Evolutionary conservation across 2,113 vertebrate species (phyloP), one percentile per base, ranked within the genome.

Genomic region (Otocyon megalotis): DNA sequence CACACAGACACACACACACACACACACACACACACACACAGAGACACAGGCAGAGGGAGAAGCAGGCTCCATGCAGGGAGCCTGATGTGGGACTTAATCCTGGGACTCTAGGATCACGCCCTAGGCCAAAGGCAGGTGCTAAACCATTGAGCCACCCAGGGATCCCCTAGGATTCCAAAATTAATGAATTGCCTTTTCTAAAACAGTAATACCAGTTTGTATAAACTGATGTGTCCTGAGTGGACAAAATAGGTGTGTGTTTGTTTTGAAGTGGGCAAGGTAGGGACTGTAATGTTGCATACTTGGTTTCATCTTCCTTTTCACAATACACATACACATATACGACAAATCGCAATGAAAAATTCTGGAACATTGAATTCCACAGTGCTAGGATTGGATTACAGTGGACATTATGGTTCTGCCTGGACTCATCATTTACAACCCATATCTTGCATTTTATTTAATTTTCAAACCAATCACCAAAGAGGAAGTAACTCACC

Each of bases 151-250:
- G 43, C 43, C 43, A 43, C 43, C 43, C 43, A 43, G 43, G 43
- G 43, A 43, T 43, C 43, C 43, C 43, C 65, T 53, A 80, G 67
- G 24, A 22, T 37, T 79, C 50, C 67, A 69, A 54, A 81, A 30
- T 76, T 80, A 93, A 81, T 93, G 50, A 97, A 65, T 53, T 22
- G 26, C 22, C 53, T 95, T 97, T 93, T 92, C 56, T 48, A 74
- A 93, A 94, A 76, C 0, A 84, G n/a, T 74, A 88, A 13, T 54
- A 54, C 6, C 24, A 74, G 37, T 89, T 94, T 76, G n/a, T 74
- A 50, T 32, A 80, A 92, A 76, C 12, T 53, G 48, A 53, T 71
- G 24, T n/a, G 15, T 19, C 54, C 24, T 56, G 5, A 24, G 28
- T 35, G 43, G 24, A 54, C 32, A 76, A 43, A 92, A 20, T 8